Evolutionary conservation across 2,113 vertebrate genomes (phyloP), one percentile per base, ranked within the genome.

Genomic region (Stictonetta naevosa): DNA sequence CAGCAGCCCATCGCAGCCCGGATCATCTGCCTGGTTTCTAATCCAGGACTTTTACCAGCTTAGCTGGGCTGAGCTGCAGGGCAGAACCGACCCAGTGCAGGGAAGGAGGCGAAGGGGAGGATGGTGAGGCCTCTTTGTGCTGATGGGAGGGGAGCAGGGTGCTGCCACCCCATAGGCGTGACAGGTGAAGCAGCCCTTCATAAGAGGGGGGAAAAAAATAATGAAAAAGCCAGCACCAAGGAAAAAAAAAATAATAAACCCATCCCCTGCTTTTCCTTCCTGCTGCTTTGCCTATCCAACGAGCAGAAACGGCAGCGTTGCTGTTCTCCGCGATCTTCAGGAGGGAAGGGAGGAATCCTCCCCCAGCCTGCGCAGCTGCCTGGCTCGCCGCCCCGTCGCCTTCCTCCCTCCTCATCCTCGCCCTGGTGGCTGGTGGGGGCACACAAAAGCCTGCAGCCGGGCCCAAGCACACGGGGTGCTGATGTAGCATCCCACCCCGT

Each of bases 341-440:
- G 40, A 55, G 83, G 48, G 73, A 74, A 59, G 75, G 79, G 60
- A 48, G 11, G 21, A 31, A 29, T 68, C 48, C 31, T 55, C 64
- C 82, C 58, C 64, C 92, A 33, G 52, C 66, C 64, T 52, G n/a
- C 2, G 42, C 78, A 62, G 88, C 76, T 87, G 72, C 75, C 75
- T 89, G 88, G 81, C 59, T 66, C 23, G 0, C 29, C 29, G 81
- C 40, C n/a, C 28, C 42, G 0, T 3, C 5, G 2, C n/a, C 31
- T 79, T 73, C 55, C 40, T 53, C 77, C 66, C 26, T 91, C 90
- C 82, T 81, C 82, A 66, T 87, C 85, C 81, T 92, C 87, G 0
- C n/a, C 40, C 67, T 29, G 1, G 1, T 1, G 3, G 76, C 14
- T 28, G 8, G 25, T 3, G 60, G 64, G 33, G 53, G 48, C 14